A percentile compares a stretch with the other conserved stretches of the same genome.
Conservation (phyloP, 1,140 invertebrate genomes). For the Ips nitidus region DNA sequence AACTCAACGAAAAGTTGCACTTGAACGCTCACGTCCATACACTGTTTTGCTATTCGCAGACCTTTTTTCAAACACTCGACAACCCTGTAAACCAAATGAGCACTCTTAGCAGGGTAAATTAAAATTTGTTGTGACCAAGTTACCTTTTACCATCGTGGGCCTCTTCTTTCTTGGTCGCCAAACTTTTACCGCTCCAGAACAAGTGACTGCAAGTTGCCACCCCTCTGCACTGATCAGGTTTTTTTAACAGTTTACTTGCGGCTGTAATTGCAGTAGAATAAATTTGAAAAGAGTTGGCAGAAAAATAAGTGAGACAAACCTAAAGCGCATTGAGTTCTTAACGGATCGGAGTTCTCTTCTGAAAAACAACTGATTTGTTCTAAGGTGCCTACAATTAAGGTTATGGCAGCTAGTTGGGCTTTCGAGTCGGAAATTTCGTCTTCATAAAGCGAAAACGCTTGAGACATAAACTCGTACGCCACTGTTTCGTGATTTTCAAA, state of each 20-base stretch:
- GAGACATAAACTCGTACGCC: conserved; percentile 98
- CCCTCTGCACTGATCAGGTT: conserved; percentile 94
- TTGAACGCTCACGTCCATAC: conserved; percentile 96
- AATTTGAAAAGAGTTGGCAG: neutral
- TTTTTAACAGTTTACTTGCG: conserved; percentile 94
- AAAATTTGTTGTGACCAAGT: neutral
- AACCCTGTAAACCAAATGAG: conserved; percentile 56
- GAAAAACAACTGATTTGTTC: conserved; percentile 93
- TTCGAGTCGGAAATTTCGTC: conserved; percentile 99
- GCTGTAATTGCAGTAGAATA: conserved; percentile 58
- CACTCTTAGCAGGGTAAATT: neutral
- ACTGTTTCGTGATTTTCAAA: conserved; percentile 96
- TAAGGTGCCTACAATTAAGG: conserved; percentile 92
- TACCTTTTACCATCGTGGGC: conserved; percentile 79
- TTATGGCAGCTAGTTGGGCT: conserved; percentile 93
- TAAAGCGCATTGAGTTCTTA: conserved; percentile 66
- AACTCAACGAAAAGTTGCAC: conserved; percentile 94
- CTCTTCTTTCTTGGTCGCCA: conserved; percentile 68
- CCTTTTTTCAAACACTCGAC: conserved; percentile 96
- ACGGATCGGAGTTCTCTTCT: conserved; percentile 96
- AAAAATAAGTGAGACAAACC: conserved; percentile 8
- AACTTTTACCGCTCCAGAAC: conserved; percentile 91
- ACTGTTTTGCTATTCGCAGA: conserved; percentile 91
- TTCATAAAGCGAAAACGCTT: conserved; percentile 96
- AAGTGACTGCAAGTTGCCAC: conserved; percentile 90